These are phyloP conservation scores for Melierax canorus DNA, from an alignment of 2,113 vertebrate genomes.

Conservation along the genomic window DNA sequence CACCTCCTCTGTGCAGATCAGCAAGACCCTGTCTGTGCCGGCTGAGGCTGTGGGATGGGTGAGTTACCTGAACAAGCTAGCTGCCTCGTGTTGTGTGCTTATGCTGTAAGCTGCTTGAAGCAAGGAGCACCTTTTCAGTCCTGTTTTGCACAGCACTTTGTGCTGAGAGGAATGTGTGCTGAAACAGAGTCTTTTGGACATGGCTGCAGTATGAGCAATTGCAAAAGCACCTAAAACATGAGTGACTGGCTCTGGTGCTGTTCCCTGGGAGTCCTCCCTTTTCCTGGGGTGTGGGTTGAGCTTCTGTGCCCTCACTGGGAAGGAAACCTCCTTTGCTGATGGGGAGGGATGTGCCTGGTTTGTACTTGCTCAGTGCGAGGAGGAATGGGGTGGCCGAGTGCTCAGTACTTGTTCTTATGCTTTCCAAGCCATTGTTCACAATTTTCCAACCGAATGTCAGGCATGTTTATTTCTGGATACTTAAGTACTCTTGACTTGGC, in stretches of 20 bases:
- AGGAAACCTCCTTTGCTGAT: background rate
- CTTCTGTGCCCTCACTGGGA: background rate
- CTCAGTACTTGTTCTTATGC: background rate
- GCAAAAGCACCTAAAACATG: background rate
- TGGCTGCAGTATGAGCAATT: background rate
- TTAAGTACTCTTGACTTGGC: background rate
- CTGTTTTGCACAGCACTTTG: background rate
- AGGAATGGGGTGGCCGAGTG: background rate
- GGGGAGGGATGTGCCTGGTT: background rate
- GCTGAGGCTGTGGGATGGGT: background rate
- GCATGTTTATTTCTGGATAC: background rate
- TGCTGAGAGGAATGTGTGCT: background rate
- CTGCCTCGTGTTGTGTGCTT: background rate
- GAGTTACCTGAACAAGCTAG: background rate
- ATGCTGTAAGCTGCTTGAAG: background rate
- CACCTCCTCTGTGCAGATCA: background rate
- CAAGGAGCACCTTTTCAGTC: background rate
- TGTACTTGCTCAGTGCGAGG: background rate
- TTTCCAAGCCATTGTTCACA: too few species aligned
- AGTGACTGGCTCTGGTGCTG: background rate
- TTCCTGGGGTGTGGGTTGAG: background rate
- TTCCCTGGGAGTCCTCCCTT: background rate
- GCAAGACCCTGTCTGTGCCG: background rate
- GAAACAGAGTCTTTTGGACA: background rate
- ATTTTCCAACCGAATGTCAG: background rate